Percentiles rank a stretch among this genome's conserved stretches.
phyloP scores from a whole-genome alignment of 1,140 invertebrate species.

The Drosophila rhopaloa region DNA sequence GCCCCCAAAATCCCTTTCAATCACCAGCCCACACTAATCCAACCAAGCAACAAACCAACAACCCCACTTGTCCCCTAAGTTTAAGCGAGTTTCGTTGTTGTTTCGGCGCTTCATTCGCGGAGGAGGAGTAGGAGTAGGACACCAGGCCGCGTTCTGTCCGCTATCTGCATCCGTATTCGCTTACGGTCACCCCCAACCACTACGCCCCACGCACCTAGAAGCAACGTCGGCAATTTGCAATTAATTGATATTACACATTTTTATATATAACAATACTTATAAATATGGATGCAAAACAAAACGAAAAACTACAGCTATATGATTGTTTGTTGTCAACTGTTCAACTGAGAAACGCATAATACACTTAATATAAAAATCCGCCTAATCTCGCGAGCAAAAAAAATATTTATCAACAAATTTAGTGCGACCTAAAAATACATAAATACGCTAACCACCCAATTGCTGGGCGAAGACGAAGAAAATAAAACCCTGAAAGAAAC shows the following conservation, averaged over 20 bases:
- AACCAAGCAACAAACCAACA: background rate
- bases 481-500: slow-evolving; percentile 2
- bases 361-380: background rate
- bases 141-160: slow-evolving; percentile 9
- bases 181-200: background rate
- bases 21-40: background rate
- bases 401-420: slow-evolving; percentile 30
- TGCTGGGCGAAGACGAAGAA: slow-evolving; percentile 1
- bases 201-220: background rate
- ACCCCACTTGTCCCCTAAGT: background rate
- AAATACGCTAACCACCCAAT: slow-evolving; percentile 13
- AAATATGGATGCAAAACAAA: slow-evolving; percentile 6
- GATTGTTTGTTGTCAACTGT: slow-evolving; percentile 21
- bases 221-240: slow-evolving; percentile 15
- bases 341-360: slow-evolving; percentile 8
- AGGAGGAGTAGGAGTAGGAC: background rate
- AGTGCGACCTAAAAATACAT: slow-evolving; percentile 36
- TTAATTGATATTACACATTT: slow-evolving; percentile 34
- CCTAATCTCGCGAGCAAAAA: slow-evolving; percentile 8
- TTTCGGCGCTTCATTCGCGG: background rate
- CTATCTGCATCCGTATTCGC: slow-evolving; percentile 1
- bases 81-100: slow-evolving; percentile 13
- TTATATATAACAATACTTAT: slow-evolving; percentile 21
- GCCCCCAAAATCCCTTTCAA: slow-evolving; percentile 1
- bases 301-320: slow-evolving; percentile 5